These are phyloP conservation scores for human DNA, from an alignment of 2,113 vertebrate genomes.

Conservation along the genomic window DNA sequence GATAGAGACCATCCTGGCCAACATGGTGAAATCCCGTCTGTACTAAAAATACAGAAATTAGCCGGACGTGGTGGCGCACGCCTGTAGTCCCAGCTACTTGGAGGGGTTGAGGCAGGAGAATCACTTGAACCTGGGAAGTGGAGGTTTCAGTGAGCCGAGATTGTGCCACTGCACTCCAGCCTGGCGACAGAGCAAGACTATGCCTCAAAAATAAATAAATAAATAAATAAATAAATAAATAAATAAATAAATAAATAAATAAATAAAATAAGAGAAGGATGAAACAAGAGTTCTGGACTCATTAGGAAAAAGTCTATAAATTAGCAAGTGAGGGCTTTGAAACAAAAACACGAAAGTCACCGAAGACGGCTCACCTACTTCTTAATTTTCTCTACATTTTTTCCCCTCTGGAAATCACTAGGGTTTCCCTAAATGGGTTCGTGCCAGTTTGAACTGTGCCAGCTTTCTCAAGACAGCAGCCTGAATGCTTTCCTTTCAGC, in stretches of 20 bases:
- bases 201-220: too few relatives aligned
- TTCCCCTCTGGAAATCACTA: background rate
- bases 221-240: too few relatives aligned
- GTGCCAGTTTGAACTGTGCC: background rate
- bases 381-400: background rate
- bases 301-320: background rate
- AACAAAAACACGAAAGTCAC: background rate
- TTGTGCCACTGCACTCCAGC: too few relatives aligned
- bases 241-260: too few relatives aligned
- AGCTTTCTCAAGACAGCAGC: background rate
- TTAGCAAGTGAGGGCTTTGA: background rate
- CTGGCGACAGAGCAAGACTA: too few relatives aligned
- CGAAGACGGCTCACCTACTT: background rate
- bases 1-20: too few relatives aligned
- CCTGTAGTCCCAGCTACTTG: too few relatives aligned
- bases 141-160: too few relatives aligned
- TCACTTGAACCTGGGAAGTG: too few relatives aligned
- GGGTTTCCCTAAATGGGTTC: background rate
- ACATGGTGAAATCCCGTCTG: too few relatives aligned
- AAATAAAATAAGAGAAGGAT: background rate
- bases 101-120: too few relatives aligned
- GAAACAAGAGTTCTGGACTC: background rate
- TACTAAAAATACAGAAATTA: too few relatives aligned
- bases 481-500: background rate
- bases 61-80: fast-evolving